Conservation (phyloP, 2,113 vertebrate species). For the Myodes glareolus region DNA sequence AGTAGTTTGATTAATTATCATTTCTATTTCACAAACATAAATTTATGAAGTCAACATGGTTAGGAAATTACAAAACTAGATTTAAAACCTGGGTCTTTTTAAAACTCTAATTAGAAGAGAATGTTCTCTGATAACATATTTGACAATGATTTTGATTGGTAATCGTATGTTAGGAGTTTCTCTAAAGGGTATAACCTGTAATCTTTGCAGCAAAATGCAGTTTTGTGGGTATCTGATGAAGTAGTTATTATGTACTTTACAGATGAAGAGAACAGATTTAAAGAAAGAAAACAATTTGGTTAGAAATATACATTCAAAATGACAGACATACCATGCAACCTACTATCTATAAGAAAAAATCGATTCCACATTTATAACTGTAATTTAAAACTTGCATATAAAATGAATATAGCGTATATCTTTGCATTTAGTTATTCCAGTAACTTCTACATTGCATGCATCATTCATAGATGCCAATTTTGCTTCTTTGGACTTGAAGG, state of each 20-base stretch:
- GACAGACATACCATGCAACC: background rate
- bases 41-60: background rate
- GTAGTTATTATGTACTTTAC: background rate
- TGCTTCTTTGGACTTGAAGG: background rate
- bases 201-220: background rate
- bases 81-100: background rate
- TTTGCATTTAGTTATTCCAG: background rate
- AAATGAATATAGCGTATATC: background rate
- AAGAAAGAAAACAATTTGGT: background rate
- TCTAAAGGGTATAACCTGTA: background rate
- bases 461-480: background rate
- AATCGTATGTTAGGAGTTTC: background rate
- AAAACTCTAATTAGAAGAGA: background rate
- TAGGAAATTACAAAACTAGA: background rate
- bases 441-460: accelerated
- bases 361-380: background rate
- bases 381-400: background rate
- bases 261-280: background rate
- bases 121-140: background rate
- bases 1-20: background rate
- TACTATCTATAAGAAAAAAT: background rate
- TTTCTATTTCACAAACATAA: background rate
- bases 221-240: background rate
- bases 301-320: background rate
- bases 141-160: background rate